Evolutionary conservation across 2,113 vertebrate genomes (phyloP).

Genomic region (Sprattus sprattus): DNA sequence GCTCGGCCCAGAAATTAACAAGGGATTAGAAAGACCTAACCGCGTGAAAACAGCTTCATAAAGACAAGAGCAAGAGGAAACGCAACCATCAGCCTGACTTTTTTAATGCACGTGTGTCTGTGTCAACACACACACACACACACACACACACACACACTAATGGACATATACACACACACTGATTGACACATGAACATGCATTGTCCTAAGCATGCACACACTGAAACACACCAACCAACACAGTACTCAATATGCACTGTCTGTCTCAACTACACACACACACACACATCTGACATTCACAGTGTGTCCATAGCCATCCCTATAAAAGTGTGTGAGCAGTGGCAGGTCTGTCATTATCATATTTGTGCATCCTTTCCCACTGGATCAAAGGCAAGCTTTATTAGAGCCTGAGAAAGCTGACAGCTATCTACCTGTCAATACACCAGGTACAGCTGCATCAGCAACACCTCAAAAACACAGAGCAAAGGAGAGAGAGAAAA

Average conservation of each 20-base stretch:
- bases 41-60: slow-evolving; percentile 10
- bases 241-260: background rate
- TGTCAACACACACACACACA: slow-evolving; percentile 17
- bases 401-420: background rate
- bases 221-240: slow-evolving; percentile 19
- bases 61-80: background rate
- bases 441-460: background rate
- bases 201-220: slow-evolving; percentile 25
- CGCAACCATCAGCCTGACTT: background rate
- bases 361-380: slow-evolving; percentile 9
- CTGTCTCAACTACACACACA: slow-evolving; percentile 19
- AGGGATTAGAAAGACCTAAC: slow-evolving; percentile 16
- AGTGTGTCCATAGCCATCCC: background rate
- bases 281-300: background rate
- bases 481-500: background rate
- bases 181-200: background rate
- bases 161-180: slow-evolving; percentile 16
- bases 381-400: slow-evolving; percentile 1
- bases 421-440: background rate
- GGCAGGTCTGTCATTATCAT: slow-evolving; percentile 16
- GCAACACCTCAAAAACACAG: background rate
- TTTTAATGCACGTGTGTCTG: background rate
- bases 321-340: background rate
- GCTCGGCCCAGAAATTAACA: slow-evolving; percentile 25
- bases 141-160: slow-evolving; percentile 24